Base-by-base conservation (phyloP, 2,797 vertebrate genomes). In the Xiphophorus birchmanni region DNA sequence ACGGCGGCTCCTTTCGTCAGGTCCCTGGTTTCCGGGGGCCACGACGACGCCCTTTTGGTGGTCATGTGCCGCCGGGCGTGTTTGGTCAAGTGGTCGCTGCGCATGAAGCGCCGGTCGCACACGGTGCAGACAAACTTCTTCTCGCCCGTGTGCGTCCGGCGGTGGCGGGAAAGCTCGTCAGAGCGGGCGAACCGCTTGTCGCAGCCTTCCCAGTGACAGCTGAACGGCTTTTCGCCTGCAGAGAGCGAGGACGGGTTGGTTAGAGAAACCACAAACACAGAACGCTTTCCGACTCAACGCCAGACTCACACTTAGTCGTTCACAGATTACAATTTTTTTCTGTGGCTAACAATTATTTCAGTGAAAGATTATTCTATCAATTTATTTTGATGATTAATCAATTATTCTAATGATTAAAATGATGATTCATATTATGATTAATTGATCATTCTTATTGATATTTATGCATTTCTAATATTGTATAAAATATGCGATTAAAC, bases 41-140 rank as follows among this genome's bases (percentile, higher is more conserved):
- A 98, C 15, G 95, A 91, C 0, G 97, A 94, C 2, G 96, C 80
- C 88, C 97, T 96, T 93, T 97, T 98, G 74, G 97, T 90, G 63
- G 95, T 95, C 96, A 96, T 95, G 90, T 99, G 98, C 23, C 98
- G 97, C 0, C 98, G 97, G 12, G 98, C 96, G 2, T 99, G 98
- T 91, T 99, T 99, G 0, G 97, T 99, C 93, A 99, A 78, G 95
- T 99, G 98, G 82, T 99, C 98, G 0, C 98, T 99, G 92, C 98
- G 96, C 98, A 99, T 99, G 94, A 99, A 99, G 75, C 98, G 97
- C 0, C 98, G 97, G 23, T 97, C 97, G 0, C 98, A 99, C 83
- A 97, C 97, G 0, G 94, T 96, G 75, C 98, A 99, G 0, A 92
- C 97, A 0, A 99, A 99, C 90, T 97, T 98, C 94, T 99, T 99